Percentiles rank a stretch among this genome's conserved stretches.
Evolutionary conservation across 2,113 vertebrate genomes (phyloP).

Genomic region (Cariama cristata): DNA sequence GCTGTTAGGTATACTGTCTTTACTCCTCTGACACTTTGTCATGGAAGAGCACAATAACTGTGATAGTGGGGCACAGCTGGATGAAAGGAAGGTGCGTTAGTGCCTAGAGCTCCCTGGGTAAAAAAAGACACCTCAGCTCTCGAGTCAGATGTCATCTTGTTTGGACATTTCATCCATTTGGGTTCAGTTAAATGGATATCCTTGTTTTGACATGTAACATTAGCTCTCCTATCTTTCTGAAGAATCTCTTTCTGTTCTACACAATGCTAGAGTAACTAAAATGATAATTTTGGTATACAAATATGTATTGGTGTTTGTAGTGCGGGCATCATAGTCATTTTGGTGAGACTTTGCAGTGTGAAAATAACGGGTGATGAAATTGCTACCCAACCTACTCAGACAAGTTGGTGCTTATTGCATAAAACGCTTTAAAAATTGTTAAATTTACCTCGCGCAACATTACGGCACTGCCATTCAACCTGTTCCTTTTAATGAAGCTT

Average conservation of each 20-base stretch:
- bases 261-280: not conserved
- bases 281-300: not conserved
- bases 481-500: not conserved
- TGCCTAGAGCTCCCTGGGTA: not conserved
- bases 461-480: not conserved
- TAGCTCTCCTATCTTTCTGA: not conserved
- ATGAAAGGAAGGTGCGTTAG: not conserved
- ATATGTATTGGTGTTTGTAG: not conserved
- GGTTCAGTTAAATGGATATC: not conserved
- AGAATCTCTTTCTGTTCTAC: not conserved
- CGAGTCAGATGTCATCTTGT: not conserved
- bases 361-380: not conserved
- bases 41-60: not conserved
- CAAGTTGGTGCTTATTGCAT: not conserved
- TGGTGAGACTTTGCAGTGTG: not conserved
- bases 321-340: not conserved
- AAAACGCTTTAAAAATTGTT: not conserved
- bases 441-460: not conserved
- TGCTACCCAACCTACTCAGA: not conserved
- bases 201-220: not conserved
- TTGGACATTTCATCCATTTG: not conserved
- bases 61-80: not conserved
- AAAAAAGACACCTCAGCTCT: not conserved
- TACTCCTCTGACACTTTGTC: not conserved
- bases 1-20: not conserved